Conservation (phyloP, 53 echinoderm and acorn worm genomes). For the Paracentrotus lividus region DNA sequence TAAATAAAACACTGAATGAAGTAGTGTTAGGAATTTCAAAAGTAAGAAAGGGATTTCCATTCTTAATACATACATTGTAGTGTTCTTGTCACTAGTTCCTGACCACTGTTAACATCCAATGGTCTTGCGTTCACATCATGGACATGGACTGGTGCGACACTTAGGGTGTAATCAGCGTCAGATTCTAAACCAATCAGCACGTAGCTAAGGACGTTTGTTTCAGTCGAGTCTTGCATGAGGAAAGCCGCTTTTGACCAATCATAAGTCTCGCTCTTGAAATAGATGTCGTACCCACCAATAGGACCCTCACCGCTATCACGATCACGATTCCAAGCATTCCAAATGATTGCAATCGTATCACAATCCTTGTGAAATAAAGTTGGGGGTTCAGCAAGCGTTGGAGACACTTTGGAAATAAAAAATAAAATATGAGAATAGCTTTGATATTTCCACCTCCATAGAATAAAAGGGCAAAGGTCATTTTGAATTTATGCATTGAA, state of each 20-base stretch:
- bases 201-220: neutral
- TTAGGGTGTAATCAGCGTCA: neutral
- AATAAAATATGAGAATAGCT: no score
- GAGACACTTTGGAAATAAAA: neutral
- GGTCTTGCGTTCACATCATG: neutral
- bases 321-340: neutral
- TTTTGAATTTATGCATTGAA: no score
- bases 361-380: neutral
- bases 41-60: neutral
- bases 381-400: neutral
- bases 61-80: neutral
- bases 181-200: neutral
- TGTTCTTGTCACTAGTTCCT: neutral
- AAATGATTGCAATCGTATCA: neutral
- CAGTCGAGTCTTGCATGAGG: neutral
- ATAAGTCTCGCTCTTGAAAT: neutral
- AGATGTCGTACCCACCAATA: neutral
- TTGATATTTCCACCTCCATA: no score
- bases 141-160: neutral
- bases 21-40: no score
- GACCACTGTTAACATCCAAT: neutral
- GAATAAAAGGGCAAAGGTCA: no score
- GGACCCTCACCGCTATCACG: neutral
- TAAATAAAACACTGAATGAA: no score
- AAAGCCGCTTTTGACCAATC: neutral